These are phyloP conservation scores for Eublepharis macularius DNA, from an alignment of 2,113 vertebrate genomes.

Conservation along the genomic window DNA sequence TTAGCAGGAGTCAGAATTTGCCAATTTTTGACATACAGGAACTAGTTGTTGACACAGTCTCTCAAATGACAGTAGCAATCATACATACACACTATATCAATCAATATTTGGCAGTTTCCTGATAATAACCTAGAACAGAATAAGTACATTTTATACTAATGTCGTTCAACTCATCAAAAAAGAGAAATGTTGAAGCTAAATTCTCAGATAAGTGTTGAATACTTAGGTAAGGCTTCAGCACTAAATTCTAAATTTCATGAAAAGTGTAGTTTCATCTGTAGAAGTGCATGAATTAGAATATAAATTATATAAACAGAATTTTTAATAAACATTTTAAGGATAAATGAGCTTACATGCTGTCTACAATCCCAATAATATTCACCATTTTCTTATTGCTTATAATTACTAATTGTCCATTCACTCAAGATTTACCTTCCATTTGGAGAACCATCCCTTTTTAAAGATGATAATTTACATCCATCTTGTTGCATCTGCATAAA, in stretches of 20 bases:
- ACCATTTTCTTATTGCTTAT: neutral
- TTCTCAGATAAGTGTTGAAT: neutral
- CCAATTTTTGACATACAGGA: neutral
- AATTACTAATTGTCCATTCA: neutral
- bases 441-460: neutral
- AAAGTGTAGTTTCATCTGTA: neutral
- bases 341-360: neutral
- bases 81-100: neutral
- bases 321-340: neutral
- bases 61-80: neutral
- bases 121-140: neutral
- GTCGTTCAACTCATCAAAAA: neutral
- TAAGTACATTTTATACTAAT: neutral
- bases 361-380: neutral
- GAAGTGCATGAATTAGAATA: neutral
- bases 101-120: neutral
- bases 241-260: neutral
- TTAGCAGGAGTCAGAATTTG: neutral
- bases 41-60: neutral
- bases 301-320: neutral
- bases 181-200: neutral
- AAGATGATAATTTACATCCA: constrained; percentile 38
- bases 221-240: neutral
- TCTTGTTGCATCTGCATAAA: constrained; percentile 40
- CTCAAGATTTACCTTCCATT: neutral